Evolutionary conservation across 1,140 invertebrate species (phyloP).

Genomic region (Cherax quadricarinatus): DNA sequence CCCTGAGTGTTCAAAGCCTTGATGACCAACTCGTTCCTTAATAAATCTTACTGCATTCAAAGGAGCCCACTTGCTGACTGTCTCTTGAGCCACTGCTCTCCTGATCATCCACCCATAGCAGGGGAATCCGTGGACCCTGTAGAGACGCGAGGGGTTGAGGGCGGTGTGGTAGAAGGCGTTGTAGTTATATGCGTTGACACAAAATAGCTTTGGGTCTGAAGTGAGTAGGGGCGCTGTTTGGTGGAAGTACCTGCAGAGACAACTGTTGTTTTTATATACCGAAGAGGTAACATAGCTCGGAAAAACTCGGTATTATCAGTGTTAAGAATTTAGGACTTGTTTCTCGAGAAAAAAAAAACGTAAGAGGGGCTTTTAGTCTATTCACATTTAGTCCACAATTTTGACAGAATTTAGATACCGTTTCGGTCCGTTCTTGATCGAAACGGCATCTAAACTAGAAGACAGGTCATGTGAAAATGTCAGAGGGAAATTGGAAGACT

Average conservation of each 20-base stretch:
- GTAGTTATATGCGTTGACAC: slow-evolving; percentile 71
- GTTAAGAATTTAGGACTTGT: too few species aligned
- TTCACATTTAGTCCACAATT: too few species aligned
- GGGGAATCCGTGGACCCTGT: slow-evolving; percentile 59
- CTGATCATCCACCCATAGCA: slow-evolving; percentile 71
- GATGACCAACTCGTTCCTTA: not conserved
- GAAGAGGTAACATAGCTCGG: not conserved
- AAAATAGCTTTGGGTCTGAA: slow-evolving; percentile 35
- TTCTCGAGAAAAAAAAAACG: too few species aligned
- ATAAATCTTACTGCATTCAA: slow-evolving; percentile 19
- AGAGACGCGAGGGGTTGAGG: slow-evolving; percentile 53
- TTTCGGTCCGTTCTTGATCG: too few species aligned
- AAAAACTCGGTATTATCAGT: too few species aligned
- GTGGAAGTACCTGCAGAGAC: slow-evolving; percentile 67
- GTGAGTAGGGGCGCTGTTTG: slow-evolving; percentile 59
- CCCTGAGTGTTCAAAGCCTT: too few species aligned
- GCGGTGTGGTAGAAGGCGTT: slow-evolving; percentile 69
- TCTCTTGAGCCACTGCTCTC: slow-evolving; percentile 40
- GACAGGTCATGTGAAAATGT: too few species aligned
- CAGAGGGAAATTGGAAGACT: too few species aligned
- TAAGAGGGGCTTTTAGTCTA: too few species aligned
- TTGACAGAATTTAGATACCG: too few species aligned
- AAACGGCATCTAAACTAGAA: too few species aligned
- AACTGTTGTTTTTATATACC: not conserved
- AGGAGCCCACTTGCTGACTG: slow-evolving; percentile 59